Percentiles rank a stretch among this genome's conserved stretches.
These are phyloP conservation scores for Tiliacea citrago DNA, from an alignment of 2,888 invertebrate species.

Conservation along the genomic window DNA sequence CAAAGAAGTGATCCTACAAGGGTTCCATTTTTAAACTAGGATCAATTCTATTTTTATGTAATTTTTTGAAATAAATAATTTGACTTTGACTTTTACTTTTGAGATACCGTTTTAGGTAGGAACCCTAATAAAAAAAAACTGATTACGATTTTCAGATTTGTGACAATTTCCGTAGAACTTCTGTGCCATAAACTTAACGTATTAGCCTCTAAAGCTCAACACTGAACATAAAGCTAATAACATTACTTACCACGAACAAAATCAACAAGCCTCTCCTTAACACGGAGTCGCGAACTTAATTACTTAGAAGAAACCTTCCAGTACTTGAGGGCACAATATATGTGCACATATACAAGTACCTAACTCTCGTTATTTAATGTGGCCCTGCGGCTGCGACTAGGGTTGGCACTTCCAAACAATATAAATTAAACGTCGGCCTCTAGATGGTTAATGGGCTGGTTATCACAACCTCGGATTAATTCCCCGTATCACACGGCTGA, in stretches of 20 bases:
- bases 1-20: no score
- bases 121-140: no score
- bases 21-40: no score
- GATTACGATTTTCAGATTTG: not conserved
- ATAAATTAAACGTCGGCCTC: constrained; percentile 63
- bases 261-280: constrained; percentile 60
- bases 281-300: constrained; percentile 66
- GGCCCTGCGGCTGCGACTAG: constrained; percentile 48
- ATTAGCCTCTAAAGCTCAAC: constrained; percentile 9
- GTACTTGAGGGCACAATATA: constrained; percentile 46
- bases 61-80: no score
- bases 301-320: constrained; percentile 69
- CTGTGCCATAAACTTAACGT: constrained; percentile 2
- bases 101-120: no score
- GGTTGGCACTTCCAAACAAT: constrained; percentile 64
- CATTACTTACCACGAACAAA: constrained; percentile 39
- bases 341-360: constrained; percentile 24
- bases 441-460: constrained; percentile 60
- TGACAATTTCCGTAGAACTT: not conserved
- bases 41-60: no score
- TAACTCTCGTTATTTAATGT: constrained; percentile 61
- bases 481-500: constrained; percentile 40
- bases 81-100: no score
- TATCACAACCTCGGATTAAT: constrained; percentile 56
- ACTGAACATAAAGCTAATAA: constrained; percentile 52